phyloP scores from a whole-genome alignment of 2,797 vertebrate genomes.

The Aplochiton taeniatus region DNA sequence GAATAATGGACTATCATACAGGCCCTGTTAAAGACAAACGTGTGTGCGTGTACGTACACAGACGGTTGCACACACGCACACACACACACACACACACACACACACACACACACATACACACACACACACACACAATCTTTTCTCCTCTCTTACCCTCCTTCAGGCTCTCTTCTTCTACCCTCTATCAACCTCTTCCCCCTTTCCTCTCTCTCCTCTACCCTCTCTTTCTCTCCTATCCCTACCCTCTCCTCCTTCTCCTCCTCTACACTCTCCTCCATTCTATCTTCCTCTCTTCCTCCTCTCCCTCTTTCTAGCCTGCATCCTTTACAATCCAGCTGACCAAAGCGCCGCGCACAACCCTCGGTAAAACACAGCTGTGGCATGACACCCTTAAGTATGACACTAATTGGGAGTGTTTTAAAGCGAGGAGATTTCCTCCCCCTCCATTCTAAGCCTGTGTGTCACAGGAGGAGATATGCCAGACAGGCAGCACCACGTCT shows the following conservation, averaged over 20 bases:
- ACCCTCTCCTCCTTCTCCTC: too few species aligned
- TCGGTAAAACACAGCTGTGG: slow-evolving; percentile 51
- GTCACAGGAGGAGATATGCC: neutral
- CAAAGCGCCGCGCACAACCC: slow-evolving; percentile 43
- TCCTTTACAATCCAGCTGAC: slow-evolving; percentile 62
- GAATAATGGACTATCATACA: slow-evolving; percentile 51
- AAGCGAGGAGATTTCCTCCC: slow-evolving; percentile 56
- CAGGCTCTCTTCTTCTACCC: too few species aligned
- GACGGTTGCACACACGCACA: neutral
- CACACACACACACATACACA: slow-evolving; percentile 2
- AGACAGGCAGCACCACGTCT: slow-evolving; percentile 31
- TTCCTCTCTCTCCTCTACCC: too few species aligned
- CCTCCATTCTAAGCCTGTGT: slow-evolving; percentile 34
- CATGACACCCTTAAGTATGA: slow-evolving; percentile 54
- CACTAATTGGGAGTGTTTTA: slow-evolving; percentile 61
- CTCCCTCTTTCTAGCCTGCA: slow-evolving; percentile 43
- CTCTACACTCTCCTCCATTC: neutral
- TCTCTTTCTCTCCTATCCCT: too few species aligned
- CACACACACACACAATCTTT: neutral
- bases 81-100: slow-evolving; percentile 6
- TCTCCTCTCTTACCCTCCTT: too few species aligned
- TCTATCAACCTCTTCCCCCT: too few species aligned
- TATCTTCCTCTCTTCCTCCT: slow-evolving; percentile 21
- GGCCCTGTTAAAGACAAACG: slow-evolving; percentile 46
- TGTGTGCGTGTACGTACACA: slow-evolving; percentile 8